A percentile compares a stretch with the other conserved stretches of the same genome.
phyloP scores from a whole-genome alignment of 2,888 invertebrate species.

The Erpobdella octoculata region DNA sequence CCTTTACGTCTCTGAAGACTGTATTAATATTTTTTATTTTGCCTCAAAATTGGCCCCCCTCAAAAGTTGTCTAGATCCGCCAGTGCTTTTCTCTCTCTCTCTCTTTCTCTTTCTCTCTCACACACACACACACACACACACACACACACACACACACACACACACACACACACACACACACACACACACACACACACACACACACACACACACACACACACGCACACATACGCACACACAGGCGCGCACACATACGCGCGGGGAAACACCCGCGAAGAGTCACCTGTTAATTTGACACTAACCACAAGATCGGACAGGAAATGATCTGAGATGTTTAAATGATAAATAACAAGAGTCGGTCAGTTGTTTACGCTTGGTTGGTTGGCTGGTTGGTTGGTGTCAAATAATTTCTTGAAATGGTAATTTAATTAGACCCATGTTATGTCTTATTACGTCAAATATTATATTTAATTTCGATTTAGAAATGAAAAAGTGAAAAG shows the following conservation, averaged over 20 bases:
- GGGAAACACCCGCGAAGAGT: background rate
- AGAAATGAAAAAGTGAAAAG: too few species aligned
- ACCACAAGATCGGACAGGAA: background rate
- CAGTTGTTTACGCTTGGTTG: too few species aligned
- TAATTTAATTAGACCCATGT: too few species aligned
- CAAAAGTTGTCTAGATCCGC: too few species aligned
- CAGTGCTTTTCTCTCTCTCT: background rate
- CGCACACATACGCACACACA: background rate
- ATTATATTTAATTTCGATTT: too few species aligned
- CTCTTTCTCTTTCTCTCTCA: background rate
- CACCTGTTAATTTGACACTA: too few species aligned
- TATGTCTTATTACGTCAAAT: too few species aligned
- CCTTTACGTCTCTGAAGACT: too few species aligned
- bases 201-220: constrained; percentile 7
- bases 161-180: constrained; percentile 4
- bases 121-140: background rate
- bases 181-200: constrained; percentile 4
- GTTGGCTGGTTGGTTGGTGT: too few species aligned
- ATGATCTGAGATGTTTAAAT: background rate
- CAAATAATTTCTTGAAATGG: too few species aligned
- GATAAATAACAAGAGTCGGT: background rate
- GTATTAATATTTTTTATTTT: too few species aligned
- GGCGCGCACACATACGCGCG: background rate
- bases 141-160: constrained; percentile 2
- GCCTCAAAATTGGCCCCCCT: too few species aligned